Evolutionary conservation across 2,113 vertebrate species (phyloP), one percentile per base, ranked within the genome.

Genomic region (Corythornis vintsioides): DNA sequence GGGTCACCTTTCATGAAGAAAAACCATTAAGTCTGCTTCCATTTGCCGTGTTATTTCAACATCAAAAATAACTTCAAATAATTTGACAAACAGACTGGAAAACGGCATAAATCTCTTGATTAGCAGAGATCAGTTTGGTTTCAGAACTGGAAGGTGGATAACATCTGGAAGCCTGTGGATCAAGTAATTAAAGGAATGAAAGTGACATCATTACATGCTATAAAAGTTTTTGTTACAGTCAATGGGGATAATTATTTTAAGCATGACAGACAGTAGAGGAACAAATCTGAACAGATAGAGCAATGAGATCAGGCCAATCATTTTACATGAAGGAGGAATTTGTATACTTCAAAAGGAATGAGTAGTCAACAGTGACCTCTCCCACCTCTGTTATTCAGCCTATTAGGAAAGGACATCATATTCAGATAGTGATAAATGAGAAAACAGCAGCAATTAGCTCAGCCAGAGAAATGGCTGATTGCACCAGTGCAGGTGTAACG

Each of bases 61-160:
- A 67, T 43, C 26, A 79, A 89, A 84, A 89, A 50, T 73, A 48
- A 35, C 53, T 86, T 78, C 43, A 89, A 90, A 90, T 69, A 90
- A 72, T 83, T 77, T 95, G 71, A 74, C 82, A 90, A 90, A 69
- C 64, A 73, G 70, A 53, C 60, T 91, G 77, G 87, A 90, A 96
- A 87, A 71, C 43, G 43, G 8, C 22, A 73, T 63, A 69, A 95
- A 87, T 20, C 40, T 55, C 15, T 72, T 3, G 15, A 82, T 78
- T 85, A 92, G 29, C 22, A 83, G 55, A 67, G 67, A 92, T 93
- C 38, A 81, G 38, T 64, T 83, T 92, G 48, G 70, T 86, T 94
- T 94, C 86, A 85, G 16, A 76, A 71, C 61, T 91, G 57, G 42
- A 84, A 79, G 61, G 77, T 56, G 74, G 65, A 52, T 81, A 95